phyloP scores from a whole-genome alignment of 2,888 invertebrate species.

The Atherix ibis region DNA sequence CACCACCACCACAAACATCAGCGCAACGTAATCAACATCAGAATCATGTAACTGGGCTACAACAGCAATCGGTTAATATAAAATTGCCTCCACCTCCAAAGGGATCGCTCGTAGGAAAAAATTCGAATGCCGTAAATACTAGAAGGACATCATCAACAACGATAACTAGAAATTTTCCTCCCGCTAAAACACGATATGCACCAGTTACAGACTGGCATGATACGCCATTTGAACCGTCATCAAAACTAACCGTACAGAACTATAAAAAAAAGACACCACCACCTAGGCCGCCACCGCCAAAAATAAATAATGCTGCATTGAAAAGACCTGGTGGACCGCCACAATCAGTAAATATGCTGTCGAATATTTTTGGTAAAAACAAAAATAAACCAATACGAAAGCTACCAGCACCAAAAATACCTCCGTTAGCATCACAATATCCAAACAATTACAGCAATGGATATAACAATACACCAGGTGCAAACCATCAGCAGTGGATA shows the following conservation, averaged over 20 bases:
- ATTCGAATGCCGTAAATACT: slow-evolving; percentile 11
- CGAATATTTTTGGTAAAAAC: slow-evolving; percentile 23
- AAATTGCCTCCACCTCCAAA: slow-evolving; percentile 29
- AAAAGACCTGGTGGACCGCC: slow-evolving; percentile 13
- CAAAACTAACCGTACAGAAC: slow-evolving; percentile 8
- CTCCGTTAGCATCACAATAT: background rate
- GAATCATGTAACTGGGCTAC: slow-evolving; percentile 15
- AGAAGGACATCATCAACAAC: slow-evolving; percentile 13
- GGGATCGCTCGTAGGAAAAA: slow-evolving; percentile 11
- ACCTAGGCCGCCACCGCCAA: slow-evolving; percentile 30
- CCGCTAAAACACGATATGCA: slow-evolving; percentile 23
- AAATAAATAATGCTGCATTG: slow-evolving; percentile 6
- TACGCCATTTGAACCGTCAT: slow-evolving; percentile 19
- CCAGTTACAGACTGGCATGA: slow-evolving; percentile 30
- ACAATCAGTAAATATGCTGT: slow-evolving; percentile 23
- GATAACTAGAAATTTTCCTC: slow-evolving; percentile 27
- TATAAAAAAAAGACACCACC: slow-evolving; percentile 26
- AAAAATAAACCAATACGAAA: background rate
- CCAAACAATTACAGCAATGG: background rate
- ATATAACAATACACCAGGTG: background rate
- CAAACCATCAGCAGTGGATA: too few species aligned
- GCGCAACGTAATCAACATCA: slow-evolving; percentile 17
- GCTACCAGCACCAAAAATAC: background rate
- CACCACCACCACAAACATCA: slow-evolving; percentile 29
- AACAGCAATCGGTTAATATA: slow-evolving; percentile 16